Base-by-base conservation (phyloP, 1,140 invertebrate genomes). In the Coptotermes formosanus region DNA sequence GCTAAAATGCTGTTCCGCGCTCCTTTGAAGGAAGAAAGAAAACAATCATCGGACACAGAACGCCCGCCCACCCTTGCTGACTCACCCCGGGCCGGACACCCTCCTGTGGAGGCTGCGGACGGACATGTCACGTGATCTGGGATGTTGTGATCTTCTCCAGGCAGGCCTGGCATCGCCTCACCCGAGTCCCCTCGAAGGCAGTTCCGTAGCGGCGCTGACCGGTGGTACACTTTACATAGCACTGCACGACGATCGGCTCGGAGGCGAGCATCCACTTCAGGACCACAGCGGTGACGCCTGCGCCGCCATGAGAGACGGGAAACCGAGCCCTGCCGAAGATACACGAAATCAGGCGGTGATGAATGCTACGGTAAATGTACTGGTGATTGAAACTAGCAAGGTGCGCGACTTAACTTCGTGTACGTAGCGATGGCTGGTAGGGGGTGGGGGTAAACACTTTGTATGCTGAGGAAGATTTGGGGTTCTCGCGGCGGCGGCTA, bases 101-200 rank as follows among this genome's bases (percentile, higher is more conserved):
- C 85, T 82, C 85, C 85, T 82, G 88, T 90, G 90, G 88, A 91
- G 89, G 88, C 90, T 91, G 89, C 90, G 89, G 89, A 91, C 89
- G 90, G 90, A 91, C 90, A 91, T 91, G 90, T 88, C 89, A 90
- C 89, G 88, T 88, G 88, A 30, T 84, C 48, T 52, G 32, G 83
- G 48, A 45, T 84, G 48, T 52, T 14, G 83, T 75, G 64, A 14
- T 75, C 64, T 75, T 84, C 83, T 45, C 30, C 83, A 84, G 83
- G 59, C 83, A 52, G 48, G 83, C 83, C 83, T 55, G 30, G 48
- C 83, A 84, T 84, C 44, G 83, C 83, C 45, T 38, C 83, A 23
- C 23, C 23, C 83, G 38, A 32, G 83, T 81, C 52, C 52, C 52
- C 52, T 55, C 52, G 52, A 55, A 55, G 52, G 52, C 19, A 19